Percentiles rank a stretch among this genome's conserved stretches.
These are phyloP conservation scores for Saccopteryx leptura DNA, from an alignment of 2,113 vertebrate species.

Conservation along the genomic window DNA sequence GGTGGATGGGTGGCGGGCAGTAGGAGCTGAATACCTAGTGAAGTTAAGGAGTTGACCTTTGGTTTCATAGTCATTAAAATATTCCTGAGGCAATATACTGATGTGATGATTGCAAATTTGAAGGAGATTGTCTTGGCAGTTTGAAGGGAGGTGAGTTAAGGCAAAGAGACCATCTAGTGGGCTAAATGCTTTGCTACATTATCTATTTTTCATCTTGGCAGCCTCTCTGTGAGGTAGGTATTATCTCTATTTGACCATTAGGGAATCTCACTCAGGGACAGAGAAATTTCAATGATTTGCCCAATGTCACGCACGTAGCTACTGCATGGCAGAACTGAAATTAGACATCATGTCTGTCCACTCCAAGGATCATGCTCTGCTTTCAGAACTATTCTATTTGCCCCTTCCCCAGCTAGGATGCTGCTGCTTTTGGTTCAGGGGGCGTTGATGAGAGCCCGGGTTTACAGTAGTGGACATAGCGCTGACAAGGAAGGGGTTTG, in stretches of 20 bases:
- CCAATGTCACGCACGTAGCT: background rate
- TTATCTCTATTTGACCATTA: background rate
- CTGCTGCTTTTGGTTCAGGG: constrained; percentile 30
- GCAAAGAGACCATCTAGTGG: background rate
- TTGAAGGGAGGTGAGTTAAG: background rate
- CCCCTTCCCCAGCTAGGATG: background rate
- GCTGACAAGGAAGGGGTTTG: background rate
- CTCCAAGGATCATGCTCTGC: background rate
- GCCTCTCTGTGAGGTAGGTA: background rate
- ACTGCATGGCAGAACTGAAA: constrained; percentile 8
- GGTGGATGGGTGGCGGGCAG: background rate
- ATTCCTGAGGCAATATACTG: background rate
- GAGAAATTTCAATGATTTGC: constrained; percentile 27
- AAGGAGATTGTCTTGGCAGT: background rate
- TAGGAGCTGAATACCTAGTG: background rate
- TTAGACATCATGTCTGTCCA: constrained; percentile 18
- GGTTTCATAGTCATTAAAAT: background rate
- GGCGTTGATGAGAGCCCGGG: background rate
- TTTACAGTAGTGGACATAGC: background rate
- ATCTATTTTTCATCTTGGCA: constrained; percentile 33
- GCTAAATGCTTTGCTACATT: background rate
- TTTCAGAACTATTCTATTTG: background rate
- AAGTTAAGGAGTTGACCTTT: constrained; percentile 41
- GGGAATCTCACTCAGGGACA: background rate
- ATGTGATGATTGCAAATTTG: background rate